Base-by-base conservation (phyloP, 2,888 invertebrate species). In the Malacosoma neustria region DNA sequence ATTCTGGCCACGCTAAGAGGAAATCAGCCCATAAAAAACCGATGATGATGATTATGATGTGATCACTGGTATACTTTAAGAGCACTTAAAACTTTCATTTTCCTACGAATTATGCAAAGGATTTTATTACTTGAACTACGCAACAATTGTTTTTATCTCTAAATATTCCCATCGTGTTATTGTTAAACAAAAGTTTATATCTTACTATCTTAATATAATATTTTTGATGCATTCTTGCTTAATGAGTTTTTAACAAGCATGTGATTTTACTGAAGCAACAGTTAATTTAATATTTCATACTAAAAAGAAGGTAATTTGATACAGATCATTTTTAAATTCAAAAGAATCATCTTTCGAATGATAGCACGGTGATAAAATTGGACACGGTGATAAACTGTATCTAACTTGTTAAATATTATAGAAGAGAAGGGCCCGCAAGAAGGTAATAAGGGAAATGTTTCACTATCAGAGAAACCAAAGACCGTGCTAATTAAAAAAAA, bases 1-100 rank as follows among this genome's bases (percentile, higher is more conserved):
- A n/a, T n/a, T n/a, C n/a, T n/a, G n/a, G n/a, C n/a, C n/a, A n/a
- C n/a, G n/a, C n/a, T n/a, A n/a, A n/a, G 56, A 58, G 50, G 39
- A 42, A 41, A 42, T 41, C 33, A 34, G 40, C 13, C 35, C 32
- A 45, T 40, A 47, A n/a, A n/a, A n/a, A n/a, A n/a, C n/a, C n/a
- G n/a, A n/a, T n/a, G n/a, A n/a, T n/a, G n/a, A n/a, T n/a, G n/a
- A n/a, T n/a, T n/a, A n/a, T n/a, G n/a, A n/a, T n/a, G n/a, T n/a
- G n/a, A n/a, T n/a, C n/a, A n/a, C n/a, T n/a, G n/a, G n/a, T n/a
- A n/a, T n/a, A n/a, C n/a, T n/a, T n/a, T n/a, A n/a, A n/a, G n/a
- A n/a, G n/a, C n/a, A n/a, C n/a, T 48, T 43, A 43, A 49, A 33
- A 58, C 64, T 64, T 64, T 64, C 65, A 54, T 65, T 65, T 64